Percentiles rank a stretch among this genome's conserved stretches.
Evolutionary conservation across 2,797 vertebrate species (phyloP).

Genomic region (Microchirus variegatus): DNA sequence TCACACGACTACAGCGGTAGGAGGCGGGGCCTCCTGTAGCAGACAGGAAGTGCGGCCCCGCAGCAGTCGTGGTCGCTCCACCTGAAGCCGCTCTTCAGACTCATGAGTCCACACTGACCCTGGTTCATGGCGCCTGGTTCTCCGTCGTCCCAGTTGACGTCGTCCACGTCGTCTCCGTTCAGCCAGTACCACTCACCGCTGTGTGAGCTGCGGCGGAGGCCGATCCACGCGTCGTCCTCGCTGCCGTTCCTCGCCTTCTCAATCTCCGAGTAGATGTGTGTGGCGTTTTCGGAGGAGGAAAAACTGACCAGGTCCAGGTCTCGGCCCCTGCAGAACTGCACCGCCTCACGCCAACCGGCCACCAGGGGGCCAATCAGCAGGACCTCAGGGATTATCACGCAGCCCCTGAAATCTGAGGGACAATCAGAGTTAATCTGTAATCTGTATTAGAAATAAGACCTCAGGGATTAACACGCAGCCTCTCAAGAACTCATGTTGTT

Average conservation of each 20-base stretch:
- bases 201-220: constrained; percentile 64
- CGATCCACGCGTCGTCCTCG: constrained; percentile 66
- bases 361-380: neutral
- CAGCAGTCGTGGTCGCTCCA: constrained; percentile 75
- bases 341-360: constrained; percentile 59
- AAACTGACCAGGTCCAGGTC: constrained; percentile 52
- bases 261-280: constrained; percentile 1
- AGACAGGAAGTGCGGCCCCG: constrained; percentile 47
- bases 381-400: constrained; percentile 29
- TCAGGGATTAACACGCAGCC: no score
- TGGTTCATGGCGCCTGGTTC: constrained; percentile 40
- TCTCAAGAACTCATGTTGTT: no score
- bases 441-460: no score
- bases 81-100: neutral
- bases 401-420: constrained; percentile 69
- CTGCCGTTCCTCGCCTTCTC: accelerated
- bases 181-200: constrained; percentile 76
- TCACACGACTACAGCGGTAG: constrained; percentile 6
- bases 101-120: constrained; percentile 67
- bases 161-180: accelerated
- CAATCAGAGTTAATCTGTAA: neutral
- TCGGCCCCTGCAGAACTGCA: constrained; percentile 26
- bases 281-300: neutral
- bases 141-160: constrained; percentile 55
- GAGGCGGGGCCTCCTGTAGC: constrained; percentile 25